Base-by-base conservation (phyloP, 1,140 invertebrate genomes). In the Dendrolimus kikuchii region DNA sequence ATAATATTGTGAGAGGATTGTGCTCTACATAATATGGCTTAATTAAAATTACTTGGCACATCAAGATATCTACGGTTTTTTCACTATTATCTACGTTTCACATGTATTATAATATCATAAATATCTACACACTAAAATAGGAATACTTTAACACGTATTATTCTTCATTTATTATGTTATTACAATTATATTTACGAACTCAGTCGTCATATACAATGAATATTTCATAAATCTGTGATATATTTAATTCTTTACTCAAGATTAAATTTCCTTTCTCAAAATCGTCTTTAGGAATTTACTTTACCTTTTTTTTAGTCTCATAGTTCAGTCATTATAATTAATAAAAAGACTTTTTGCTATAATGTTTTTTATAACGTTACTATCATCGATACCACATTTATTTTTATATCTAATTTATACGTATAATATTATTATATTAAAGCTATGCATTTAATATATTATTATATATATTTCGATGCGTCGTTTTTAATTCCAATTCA, bases 391-490 rank as follows among this genome's bases (percentile, higher is more conserved):
- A 60, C 64, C 64, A 57, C 56, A 23, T 64, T 66, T 40, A 51
- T 55, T 56, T 51, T 52, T 47, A 59, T 59, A 40, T 50, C 38
- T 7, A 48, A 47, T 48, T 51, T 59, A 64, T 65, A 60, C 62
- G 54, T 74, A 72, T 68, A 71, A 70, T 71, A 75, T 64, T 72
- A 71, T 74, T 54, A 69, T 59, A 67, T 74, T 72, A 76, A 76
- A 78, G 73, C 75, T 74, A 69, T 71, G 60, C 58, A 66, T 68
- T 64, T 64, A 66, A 64, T 57, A 61, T 65, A 71, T n/a, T 58
- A 56, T 66, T 59, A 46, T 66, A 66, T 60, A 45, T 66, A 55
- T 44, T 74, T 77, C 74, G 71, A 77, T 76, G 72, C 64, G 66
- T 60, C 64, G 65, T 72, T 74, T 49, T 23, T 23, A 23, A 23